phyloP scores from a whole-genome alignment of 1,140 invertebrate species.

The Muscidifurax raptorellus region DNA sequence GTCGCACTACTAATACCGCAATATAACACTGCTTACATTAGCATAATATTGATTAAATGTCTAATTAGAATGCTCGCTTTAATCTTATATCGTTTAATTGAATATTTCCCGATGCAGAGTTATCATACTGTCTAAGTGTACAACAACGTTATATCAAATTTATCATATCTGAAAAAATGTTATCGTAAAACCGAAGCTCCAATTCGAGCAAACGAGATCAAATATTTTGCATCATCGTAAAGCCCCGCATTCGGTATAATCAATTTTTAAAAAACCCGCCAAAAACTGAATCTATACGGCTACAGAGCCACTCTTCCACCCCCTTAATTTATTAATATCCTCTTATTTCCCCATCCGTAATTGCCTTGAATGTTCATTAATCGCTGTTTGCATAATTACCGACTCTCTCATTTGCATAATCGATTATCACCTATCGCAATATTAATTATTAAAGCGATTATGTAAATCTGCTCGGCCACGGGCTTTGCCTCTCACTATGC shows the following conservation, averaged over 20 bases:
- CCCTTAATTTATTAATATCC: constrained; percentile 6
- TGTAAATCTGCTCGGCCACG: constrained; percentile 34
- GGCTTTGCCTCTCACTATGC: background rate
- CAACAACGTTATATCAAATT: background rate
- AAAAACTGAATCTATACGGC: background rate
- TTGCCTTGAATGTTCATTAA: constrained; percentile 49
- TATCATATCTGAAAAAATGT: background rate
- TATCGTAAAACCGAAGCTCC: background rate
- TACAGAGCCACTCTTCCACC: background rate
- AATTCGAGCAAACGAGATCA: background rate
- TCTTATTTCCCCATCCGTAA: constrained; percentile 20
- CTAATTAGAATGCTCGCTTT: background rate
- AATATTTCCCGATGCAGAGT: background rate
- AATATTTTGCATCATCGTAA: background rate
- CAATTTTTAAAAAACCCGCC: background rate
- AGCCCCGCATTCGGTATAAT: background rate
- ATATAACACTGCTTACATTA: background rate
- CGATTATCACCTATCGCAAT: constrained; percentile 50
- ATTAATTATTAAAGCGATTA: constrained; percentile 51
- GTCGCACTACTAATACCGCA: background rate
- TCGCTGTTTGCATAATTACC: constrained; percentile 46
- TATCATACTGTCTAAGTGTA: background rate
- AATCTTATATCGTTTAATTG: background rate
- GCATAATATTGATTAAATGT: background rate
- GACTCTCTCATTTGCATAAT: constrained; percentile 43